Base-by-base conservation (phyloP, 2,888 invertebrate species). In the Perizoma affinitatum region DNA sequence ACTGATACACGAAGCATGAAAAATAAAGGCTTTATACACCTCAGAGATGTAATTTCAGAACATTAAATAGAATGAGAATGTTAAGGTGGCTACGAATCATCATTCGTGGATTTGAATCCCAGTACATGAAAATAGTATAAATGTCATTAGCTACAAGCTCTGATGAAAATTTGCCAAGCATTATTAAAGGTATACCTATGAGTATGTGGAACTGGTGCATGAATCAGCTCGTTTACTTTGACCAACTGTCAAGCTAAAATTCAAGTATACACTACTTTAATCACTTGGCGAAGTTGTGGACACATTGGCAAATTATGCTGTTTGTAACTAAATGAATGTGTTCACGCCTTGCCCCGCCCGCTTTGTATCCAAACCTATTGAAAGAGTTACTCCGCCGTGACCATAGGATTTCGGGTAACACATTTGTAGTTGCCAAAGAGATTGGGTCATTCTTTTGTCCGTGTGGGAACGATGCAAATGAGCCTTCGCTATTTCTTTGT, bases 381-480 rank as follows among this genome's bases (percentile, higher is more conserved):
- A 52, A 76, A 63, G 69, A 62, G 65, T 63, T 58, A 54, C 38
- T 61, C 73, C 71, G 81, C 82, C 86, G 84, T 88, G 88, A 88
- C 87, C 84, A 79, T 85, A 86, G 87, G 84, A 83, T 88, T 88
- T 88, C 83, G 82, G 87, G 88, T 87, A 87, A 87, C 88, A 88
- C 84, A 84, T 84, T 84, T 82, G 80, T 84, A 83, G 85, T 88
- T 88, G 90, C 88, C 88, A 89, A 88, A 89, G 86, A 78, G 88
- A 89, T 90, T 88, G 87, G 90, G 86, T 86, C 88, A 90, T 90
- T 90, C 90, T 88, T 84, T 92, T 92, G 90, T 92, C 88, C 88
- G 87, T 87, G 88, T 92, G 91, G 89, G 91, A 92, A 90, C 81
- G 85, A 92, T 92, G 91, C 87, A 91, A 92, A 91, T 91, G 90